These are phyloP conservation scores for Lasioglossum figueresi DNA, from an alignment of 2,888 invertebrate species.

Conservation along the genomic window DNA sequence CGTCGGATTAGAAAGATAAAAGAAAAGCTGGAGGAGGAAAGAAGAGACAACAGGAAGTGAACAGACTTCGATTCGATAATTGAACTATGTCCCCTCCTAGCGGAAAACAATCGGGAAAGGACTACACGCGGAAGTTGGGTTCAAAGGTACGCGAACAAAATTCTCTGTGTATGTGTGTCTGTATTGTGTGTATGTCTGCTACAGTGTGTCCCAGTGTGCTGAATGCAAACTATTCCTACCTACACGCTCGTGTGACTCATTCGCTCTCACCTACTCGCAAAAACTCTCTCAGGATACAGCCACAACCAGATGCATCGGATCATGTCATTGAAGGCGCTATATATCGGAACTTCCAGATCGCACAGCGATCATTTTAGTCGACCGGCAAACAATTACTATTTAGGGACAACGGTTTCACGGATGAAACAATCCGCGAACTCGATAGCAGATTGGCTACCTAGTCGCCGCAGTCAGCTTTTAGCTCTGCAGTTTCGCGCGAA, in stretches of 20 bases:
- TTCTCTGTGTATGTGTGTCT: neutral
- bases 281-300: slow-evolving; percentile 27
- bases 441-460: neutral
- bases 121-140: neutral
- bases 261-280: slow-evolving; percentile 36
- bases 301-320: slow-evolving; percentile 7
- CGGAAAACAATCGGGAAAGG: neutral
- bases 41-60: neutral
- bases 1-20: slow-evolving; percentile 8
- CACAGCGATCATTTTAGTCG: slow-evolving; percentile 54
- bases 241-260: slow-evolving; percentile 30
- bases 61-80: slow-evolving; percentile 7
- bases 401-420: slow-evolving; percentile 14
- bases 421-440: slow-evolving; percentile 31
- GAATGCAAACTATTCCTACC: slow-evolving; percentile 20
- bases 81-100: neutral
- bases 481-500: neutral
- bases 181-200: neutral
- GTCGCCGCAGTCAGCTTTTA: neutral
- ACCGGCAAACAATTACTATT: slow-evolving; percentile 40
- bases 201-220: neutral
- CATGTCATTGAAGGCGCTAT: slow-evolving; percentile 25
- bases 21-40: neutral
- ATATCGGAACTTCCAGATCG: slow-evolving; percentile 41
- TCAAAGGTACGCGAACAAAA: neutral